These are phyloP conservation scores for Oophaga pumilio DNA, from an alignment of 2,113 vertebrate genomes.

Conservation along the genomic window DNA sequence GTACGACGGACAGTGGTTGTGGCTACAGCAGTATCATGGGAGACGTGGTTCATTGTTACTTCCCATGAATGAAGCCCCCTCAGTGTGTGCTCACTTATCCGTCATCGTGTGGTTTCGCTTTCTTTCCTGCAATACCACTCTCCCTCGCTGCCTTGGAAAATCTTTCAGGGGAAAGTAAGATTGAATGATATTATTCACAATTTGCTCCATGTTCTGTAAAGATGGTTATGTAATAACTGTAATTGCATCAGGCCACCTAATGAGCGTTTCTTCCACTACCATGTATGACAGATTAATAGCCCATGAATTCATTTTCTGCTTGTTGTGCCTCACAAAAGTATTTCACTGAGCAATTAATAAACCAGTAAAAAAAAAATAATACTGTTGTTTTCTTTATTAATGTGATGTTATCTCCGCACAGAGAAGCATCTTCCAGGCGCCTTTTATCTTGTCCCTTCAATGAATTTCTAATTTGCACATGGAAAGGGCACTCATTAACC, in stretches of 20 bases:
- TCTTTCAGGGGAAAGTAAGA: conserved; percentile 43
- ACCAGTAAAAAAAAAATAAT: conserved; percentile 67
- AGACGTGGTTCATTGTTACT: neutral
- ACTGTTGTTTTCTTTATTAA: conserved; percentile 66
- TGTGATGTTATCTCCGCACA: conserved; percentile 66
- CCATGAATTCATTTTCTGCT: conserved; percentile 71
- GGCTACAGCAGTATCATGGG: neutral
- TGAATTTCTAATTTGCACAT: conserved; percentile 63
- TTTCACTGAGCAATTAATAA: conserved; percentile 71
- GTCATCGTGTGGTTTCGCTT: conserved; percentile 12
- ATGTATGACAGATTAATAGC: conserved; percentile 73
- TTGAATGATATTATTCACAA: conserved; percentile 63
- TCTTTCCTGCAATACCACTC: conserved; percentile 9
- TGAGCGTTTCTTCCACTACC: conserved; percentile 70
- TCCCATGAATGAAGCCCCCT: neutral
- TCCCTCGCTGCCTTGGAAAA: conserved; percentile 35
- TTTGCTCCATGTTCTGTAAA: conserved; percentile 69
- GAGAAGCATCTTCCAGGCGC: conserved; percentile 68
- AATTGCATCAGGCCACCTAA: conserved; percentile 71
- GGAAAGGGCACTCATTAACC: conserved; percentile 59
- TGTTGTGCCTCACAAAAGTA: conserved; percentile 69
- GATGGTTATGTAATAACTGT: conserved; percentile 71
- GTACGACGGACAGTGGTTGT: neutral
- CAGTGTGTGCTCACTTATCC: neutral
- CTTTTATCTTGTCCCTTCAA: conserved; percentile 59